Evolutionary conservation across 2,113 vertebrate genomes (phyloP).

Genomic region (Ictalurus furcatus): DNA sequence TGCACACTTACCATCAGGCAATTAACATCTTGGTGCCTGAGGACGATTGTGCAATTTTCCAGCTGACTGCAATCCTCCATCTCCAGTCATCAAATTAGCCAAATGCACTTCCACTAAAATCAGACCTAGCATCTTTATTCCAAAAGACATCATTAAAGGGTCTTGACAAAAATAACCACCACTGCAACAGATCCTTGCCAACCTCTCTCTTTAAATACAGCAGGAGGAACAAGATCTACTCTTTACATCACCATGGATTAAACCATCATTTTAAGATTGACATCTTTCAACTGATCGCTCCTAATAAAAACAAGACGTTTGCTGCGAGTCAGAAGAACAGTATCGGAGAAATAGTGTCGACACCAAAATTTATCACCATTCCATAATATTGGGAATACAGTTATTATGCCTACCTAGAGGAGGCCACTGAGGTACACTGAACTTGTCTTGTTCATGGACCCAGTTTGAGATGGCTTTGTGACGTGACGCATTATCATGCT

Average conservation of each 20-base stretch:
- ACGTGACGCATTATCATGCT: background rate
- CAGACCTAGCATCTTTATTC: constrained; percentile 4
- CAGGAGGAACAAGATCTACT: background rate
- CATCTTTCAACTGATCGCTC: background rate
- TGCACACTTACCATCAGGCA: background rate
- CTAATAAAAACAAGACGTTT: background rate
- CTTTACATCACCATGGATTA: background rate
- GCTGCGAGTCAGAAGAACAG: background rate
- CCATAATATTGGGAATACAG: background rate
- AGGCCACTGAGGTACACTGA: background rate
- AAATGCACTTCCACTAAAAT: constrained; percentile 9
- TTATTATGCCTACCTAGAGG: background rate
- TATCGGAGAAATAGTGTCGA: too few relatives aligned
- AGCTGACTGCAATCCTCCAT: constrained; percentile 14
- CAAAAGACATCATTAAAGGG: background rate
- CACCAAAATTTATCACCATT: background rate
- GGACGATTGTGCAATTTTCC: constrained; percentile 5
- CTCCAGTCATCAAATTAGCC: constrained; percentile 9
- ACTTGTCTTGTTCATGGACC: background rate
- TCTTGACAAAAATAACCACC: background rate
- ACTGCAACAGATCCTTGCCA: background rate
- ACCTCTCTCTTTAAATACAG: background rate
- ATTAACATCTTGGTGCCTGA: background rate
- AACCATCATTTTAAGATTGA: background rate
- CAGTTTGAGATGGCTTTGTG: background rate